Percentiles rank a stretch among this genome's conserved stretches.
These are phyloP conservation scores for Lasiommata megera DNA, from an alignment of 2,888 invertebrate species.

Conservation along the genomic window DNA sequence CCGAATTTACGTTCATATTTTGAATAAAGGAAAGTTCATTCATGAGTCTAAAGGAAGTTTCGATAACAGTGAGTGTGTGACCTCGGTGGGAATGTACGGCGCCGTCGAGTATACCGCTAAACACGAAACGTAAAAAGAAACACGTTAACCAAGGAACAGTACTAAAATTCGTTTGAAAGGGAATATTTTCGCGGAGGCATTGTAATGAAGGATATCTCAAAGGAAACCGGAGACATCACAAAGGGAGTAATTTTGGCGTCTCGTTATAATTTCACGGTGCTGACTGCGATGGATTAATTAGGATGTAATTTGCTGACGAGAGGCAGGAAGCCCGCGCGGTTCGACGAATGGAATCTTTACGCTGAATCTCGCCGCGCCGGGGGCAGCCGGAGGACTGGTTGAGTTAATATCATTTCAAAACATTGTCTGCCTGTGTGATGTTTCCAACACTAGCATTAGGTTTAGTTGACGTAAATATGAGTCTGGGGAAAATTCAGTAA, in stretches of 20 bases:
- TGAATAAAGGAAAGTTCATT: no score
- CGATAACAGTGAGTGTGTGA: no score
- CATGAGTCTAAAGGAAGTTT: no score
- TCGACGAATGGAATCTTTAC: constrained; percentile 24
- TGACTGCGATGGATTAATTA: constrained; percentile 33
- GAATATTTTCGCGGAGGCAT: constrained; percentile 14
- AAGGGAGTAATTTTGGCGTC: constrained; percentile 26
- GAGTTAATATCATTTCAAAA: no score
- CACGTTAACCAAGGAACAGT: neutral
- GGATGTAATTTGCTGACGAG: constrained; percentile 30
- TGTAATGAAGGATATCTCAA: constrained; percentile 14
- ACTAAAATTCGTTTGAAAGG: constrained; percentile 8
- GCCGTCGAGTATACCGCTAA: neutral
- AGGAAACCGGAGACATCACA: constrained; percentile 20
- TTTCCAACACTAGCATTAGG: no score
- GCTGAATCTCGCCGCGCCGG: constrained; percentile 19
- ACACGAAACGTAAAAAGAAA: neutral
- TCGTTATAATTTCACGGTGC: constrained; percentile 28
- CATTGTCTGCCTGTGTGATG: no score
- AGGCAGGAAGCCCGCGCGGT: constrained; percentile 17
- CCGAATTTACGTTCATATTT: no score
- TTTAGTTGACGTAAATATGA: no score
- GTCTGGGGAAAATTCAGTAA: no score
- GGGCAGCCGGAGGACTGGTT: constrained; percentile 17
- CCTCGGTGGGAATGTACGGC: no score